Base-by-base conservation (phyloP, 2,113 vertebrate genomes). In the Melanostigma gelatinosum region DNA sequence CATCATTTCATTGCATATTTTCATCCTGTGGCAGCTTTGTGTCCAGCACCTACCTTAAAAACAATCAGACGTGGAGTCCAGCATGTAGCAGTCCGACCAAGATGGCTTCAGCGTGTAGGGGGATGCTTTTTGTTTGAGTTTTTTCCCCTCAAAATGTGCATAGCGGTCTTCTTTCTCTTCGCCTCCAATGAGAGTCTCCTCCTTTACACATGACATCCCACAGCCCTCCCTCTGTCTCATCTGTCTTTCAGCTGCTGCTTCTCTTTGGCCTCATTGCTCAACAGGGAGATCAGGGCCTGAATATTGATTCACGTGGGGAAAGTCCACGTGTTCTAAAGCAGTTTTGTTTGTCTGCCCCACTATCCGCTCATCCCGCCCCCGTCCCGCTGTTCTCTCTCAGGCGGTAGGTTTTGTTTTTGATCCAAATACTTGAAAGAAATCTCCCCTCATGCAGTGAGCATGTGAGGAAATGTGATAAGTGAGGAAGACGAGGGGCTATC, bases 271-370 rank as follows among this genome's bases (percentile, higher is more conserved):
- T 82, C 85, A 71, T 94, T 92, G 79, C 91, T 90, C 88, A 90
- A 90, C 74, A 73, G 83, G 79, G 85, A 91, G 89, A 85, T 82
- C 89, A 64, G 77, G 91, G 83, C 88, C 80, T 90, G 94, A 93
- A 94, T 94, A 91, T 93, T 94, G 90, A 93, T 94, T 95, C 91
- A 93, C 61, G 66, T 90, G 91, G 90, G 87, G 83, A 90, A 90
- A 90, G 91, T 93, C 84, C 89, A 90, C 93, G 84, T 89, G 89
- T 86, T 88, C 76, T 79, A 73, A 91, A 89, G 87, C 68, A 50
- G 75, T 90, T 91, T 93, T 94, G 89, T 92, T 93, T 93, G 87
- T 90, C 88, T 87, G 72, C 82, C 86, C 88, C 70, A 57, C 65
- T 85, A 72, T 87, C 84, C 80, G 82, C 83, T 86, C 83, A 72